Percentiles rank a stretch among this genome's conserved stretches.
These are phyloP conservation scores for Drosophila pandora DNA, from an alignment of 1,140 invertebrate species.

Conservation along the genomic window DNA sequence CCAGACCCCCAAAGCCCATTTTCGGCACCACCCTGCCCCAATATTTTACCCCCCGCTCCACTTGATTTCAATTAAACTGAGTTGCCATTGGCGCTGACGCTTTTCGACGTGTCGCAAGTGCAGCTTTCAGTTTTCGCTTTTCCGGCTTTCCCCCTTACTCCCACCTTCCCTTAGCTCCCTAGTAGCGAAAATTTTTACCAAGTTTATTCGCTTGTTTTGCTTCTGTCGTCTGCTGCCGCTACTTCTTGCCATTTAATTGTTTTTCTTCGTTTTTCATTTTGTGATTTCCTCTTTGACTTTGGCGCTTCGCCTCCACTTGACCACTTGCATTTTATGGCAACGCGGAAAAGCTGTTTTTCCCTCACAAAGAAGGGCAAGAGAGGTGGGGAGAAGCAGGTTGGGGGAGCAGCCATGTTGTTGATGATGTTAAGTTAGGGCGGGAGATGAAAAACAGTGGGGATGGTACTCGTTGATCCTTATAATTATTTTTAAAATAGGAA, in stretches of 20 bases:
- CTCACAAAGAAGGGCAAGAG: slow-evolving; percentile 4
- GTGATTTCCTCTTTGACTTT: slow-evolving; percentile 55
- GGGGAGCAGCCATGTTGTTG: slow-evolving; percentile 69
- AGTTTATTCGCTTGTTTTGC: slow-evolving; percentile 80
- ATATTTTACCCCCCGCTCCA: slow-evolving; percentile 16
- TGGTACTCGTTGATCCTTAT: no score
- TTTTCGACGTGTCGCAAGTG: slow-evolving; percentile 78
- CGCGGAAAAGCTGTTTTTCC: slow-evolving; percentile 78
- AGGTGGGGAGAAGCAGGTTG: neutral
- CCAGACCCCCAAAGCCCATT: neutral
- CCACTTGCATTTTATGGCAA: slow-evolving; percentile 80
- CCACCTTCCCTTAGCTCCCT: neutral
- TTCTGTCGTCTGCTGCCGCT: slow-evolving; percentile 50
- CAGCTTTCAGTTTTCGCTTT: slow-evolving; percentile 54
- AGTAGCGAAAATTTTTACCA: slow-evolving; percentile 20
- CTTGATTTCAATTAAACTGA: slow-evolving; percentile 82
- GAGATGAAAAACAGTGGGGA: slow-evolving; percentile 24
- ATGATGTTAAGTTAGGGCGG: slow-evolving; percentile 66
- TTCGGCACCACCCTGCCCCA: neutral
- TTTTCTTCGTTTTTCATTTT: slow-evolving; percentile 75
- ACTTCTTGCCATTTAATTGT: slow-evolving; percentile 54
- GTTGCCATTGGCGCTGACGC: slow-evolving; percentile 71
- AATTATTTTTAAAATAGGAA: neutral
- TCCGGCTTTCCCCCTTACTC: neutral
- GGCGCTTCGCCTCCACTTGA: slow-evolving; percentile 45